Conservation (phyloP, 1,140 invertebrate genomes). For the Mylabris phalerata region DNA sequence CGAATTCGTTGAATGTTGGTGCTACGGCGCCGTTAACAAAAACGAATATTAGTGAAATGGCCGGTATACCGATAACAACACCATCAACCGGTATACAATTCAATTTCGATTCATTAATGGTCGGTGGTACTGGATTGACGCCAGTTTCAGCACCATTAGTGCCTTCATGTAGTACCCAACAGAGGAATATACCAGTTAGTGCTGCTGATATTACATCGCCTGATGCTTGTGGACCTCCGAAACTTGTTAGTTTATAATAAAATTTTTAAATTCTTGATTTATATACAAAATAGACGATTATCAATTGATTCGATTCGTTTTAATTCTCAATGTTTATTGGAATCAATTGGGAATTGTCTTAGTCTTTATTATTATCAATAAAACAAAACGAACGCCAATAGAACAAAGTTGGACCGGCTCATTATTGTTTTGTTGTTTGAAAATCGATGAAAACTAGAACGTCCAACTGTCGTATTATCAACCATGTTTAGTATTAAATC, state of each 20-base stretch:
- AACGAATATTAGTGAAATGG: conserved; percentile 40
- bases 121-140: conserved; percentile 83
- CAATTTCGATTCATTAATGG: conserved; percentile 89
- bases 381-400: not conserved
- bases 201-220: conserved; percentile 59
- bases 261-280: too few relatives aligned
- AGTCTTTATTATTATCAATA: too few relatives aligned
- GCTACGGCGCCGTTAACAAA: conserved; percentile 22
- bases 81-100: conserved; percentile 81
- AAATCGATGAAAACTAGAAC: not conserved
- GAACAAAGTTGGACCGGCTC: conserved; percentile 13
- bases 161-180: conserved; percentile 62
- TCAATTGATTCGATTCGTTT: too few relatives aligned
- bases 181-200: conserved; percentile 51
- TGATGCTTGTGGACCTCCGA: conserved; percentile 59
- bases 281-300: too few relatives aligned
- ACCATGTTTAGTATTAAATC: conserved; percentile 26
- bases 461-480: conserved; percentile 6
- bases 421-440: not conserved
- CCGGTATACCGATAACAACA: conserved; percentile 64
- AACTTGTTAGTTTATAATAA: conserved; percentile 64
- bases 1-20: conserved; percentile 57
- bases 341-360: too few relatives aligned
- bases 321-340: too few relatives aligned
- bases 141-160: conserved; percentile 66